Conservation (phyloP, 2,888 invertebrate genomes). For the Callyntrura guangdongensis region DNA sequence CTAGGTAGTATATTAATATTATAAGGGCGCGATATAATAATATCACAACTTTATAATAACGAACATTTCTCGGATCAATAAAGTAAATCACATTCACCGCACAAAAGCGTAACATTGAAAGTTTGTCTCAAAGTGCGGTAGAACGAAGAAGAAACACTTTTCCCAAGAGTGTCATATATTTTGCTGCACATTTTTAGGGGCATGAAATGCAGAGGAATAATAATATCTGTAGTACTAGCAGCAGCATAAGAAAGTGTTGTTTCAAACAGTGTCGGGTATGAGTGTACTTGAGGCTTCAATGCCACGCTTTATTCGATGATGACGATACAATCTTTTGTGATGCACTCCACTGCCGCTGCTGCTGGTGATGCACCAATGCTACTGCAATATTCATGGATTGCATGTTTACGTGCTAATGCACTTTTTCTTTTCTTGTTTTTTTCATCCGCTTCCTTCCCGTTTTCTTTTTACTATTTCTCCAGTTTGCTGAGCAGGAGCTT, state of each 20-base stretch:
- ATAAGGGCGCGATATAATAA: neutral
- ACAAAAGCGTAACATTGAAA: constrained; percentile 33
- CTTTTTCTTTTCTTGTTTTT: constrained; percentile 44
- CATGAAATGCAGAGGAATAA: neutral
- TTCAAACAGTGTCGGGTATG: neutral
- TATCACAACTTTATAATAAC: constrained; percentile 7
- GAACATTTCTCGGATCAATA: constrained; percentile 67
- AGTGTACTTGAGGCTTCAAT: neutral
- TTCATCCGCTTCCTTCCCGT: neutral
- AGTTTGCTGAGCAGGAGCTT: neutral
- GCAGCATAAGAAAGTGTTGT: neutral
- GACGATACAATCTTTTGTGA: neutral
- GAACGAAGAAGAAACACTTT: constrained; percentile 55
- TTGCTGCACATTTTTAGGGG: constrained; percentile 32
- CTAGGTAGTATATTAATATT: constrained; percentile 23
- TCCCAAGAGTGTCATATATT: constrained; percentile 68
- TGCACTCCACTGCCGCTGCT: neutral
- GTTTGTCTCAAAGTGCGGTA: neutral
- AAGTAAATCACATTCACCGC: constrained; percentile 62
- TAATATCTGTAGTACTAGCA: no score
- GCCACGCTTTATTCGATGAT: neutral
- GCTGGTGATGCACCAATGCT: neutral
- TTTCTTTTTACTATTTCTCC: constrained; percentile 24
- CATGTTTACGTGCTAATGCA: constrained; percentile 61
- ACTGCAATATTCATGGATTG: constrained; percentile 54